Conservation (phyloP, 2,888 invertebrate species). For the Erebia epiphron region DNA sequence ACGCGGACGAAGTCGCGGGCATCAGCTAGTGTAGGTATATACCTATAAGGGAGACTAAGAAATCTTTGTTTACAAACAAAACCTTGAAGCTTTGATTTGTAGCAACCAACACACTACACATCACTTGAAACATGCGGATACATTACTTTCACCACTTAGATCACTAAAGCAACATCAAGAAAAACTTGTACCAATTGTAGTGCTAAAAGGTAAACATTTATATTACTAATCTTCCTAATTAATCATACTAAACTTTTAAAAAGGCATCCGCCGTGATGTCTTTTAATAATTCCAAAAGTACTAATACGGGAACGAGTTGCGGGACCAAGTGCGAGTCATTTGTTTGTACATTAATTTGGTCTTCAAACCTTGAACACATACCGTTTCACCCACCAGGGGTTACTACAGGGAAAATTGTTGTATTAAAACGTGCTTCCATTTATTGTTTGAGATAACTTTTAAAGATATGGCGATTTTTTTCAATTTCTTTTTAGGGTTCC, state of each 20-base stretch:
- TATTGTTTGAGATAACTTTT: too few relatives aligned
- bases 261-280: not conserved
- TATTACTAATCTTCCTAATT: conserved; percentile 15
- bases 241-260: not conserved
- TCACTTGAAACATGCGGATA: not conserved
- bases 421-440: too few relatives aligned
- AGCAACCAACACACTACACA: not conserved
- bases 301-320: not conserved
- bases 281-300: not conserved
- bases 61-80: conserved; percentile 12
- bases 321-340: too few relatives aligned
- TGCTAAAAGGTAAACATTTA: conserved; percentile 5
- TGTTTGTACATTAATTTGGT: too few relatives aligned
- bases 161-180: conserved; percentile 2
- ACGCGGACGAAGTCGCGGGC: too few relatives aligned
- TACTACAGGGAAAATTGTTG: too few relatives aligned
- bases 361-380: too few relatives aligned
- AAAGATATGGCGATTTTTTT: too few relatives aligned
- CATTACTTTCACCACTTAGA: conserved; percentile 15
- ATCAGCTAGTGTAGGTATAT: too few relatives aligned
- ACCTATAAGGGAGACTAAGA: not conserved
- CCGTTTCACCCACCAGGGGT: too few relatives aligned
- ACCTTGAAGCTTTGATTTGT: not conserved
- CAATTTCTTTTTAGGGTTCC: too few relatives aligned
- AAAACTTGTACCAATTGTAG: not conserved